Evolutionary conservation across 2,888 invertebrate genomes (phyloP), one percentile per base, ranked within the genome.

Genomic region (Portevinia maculata): DNA sequence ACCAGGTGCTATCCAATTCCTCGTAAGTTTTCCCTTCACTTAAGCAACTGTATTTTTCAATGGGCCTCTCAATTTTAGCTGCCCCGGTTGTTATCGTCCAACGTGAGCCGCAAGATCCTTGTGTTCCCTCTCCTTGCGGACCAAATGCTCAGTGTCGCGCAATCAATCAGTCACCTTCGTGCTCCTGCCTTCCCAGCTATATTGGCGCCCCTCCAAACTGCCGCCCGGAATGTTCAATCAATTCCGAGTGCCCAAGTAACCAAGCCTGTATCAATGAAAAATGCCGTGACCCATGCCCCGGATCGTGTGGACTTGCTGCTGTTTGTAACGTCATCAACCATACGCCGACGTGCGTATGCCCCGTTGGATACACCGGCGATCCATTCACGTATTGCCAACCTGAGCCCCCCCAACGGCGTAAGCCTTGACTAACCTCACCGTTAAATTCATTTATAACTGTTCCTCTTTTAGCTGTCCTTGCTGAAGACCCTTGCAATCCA

Each of bases 251-350:
- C 88, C 91, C 93, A 8, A 93, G 94, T 85, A 93, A 94, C 86
- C 91, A 92, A 87, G 95, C 95, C 5, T 96, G 96, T 87, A 93
- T 95, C 11, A 93, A 93, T 86, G 93, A 94, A 90, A 94, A 93
- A 89, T 95, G 95, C 88, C 91, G 92, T 19, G 94, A 95, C 88
- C 95, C 95, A 15, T 95, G 95, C 85, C 93, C 94, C 5, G 94
- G 94, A 21, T 93, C 94, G 46, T 95, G 95, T 86, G 95, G 95
- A 65, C 90, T 92, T 86, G 92, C 92, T 74, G 93, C 95, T 85
- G 86, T 92, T 79, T 93, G 95, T 88, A 91, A 91, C 73, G 94
- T 95, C n/a, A 93, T 94, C 76, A 94, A 93, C 87, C 95, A 95
- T 86, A 92, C 92, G 37, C 95, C 95, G 3, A 93, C 93, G 15